Percentiles rank a stretch among this genome's conserved stretches.
Conservation (phyloP, 2,888 invertebrate species). For the Shargacucullia verbasci region DNA sequence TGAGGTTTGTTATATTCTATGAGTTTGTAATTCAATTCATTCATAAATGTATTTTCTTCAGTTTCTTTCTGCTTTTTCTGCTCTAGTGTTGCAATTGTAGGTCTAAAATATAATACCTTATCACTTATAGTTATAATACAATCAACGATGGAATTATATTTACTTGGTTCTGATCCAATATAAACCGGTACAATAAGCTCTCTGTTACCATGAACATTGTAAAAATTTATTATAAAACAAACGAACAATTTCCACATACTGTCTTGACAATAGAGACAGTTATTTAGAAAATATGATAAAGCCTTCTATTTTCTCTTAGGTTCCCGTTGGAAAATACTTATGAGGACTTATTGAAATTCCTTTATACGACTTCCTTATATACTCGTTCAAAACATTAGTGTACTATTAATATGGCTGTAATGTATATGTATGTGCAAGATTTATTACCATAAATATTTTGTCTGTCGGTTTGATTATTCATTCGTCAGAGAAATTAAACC, state of each 20-base stretch:
- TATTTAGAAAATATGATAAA: no score
- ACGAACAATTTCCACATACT: slow-evolving; percentile 27
- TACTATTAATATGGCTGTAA: background rate
- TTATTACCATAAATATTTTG: background rate
- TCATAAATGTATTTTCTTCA: slow-evolving; percentile 41
- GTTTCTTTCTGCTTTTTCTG: slow-evolving; percentile 5
- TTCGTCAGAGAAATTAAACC: no score
- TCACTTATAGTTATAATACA: slow-evolving; percentile 55
- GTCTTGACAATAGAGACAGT: no score
- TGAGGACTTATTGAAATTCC: background rate
- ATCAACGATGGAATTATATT: slow-evolving; percentile 40
- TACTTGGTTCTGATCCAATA: background rate
- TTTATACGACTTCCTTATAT: background rate
- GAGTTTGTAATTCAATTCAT: slow-evolving; percentile 47
- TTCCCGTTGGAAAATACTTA: background rate
- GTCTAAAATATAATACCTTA: slow-evolving; percentile 42
- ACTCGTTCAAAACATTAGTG: background rate
- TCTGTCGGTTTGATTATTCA: background rate
- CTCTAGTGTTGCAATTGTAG: slow-evolving; percentile 53
- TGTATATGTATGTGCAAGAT: no score
- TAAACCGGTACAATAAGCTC: slow-evolving; percentile 2
- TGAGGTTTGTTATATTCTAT: slow-evolving; percentile 42
- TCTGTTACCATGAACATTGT: background rate
- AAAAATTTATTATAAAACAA: slow-evolving; percentile 8
- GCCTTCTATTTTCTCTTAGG: no score